Conservation (phyloP, 2,888 invertebrate genomes). For the Tachina lurida region DNA sequence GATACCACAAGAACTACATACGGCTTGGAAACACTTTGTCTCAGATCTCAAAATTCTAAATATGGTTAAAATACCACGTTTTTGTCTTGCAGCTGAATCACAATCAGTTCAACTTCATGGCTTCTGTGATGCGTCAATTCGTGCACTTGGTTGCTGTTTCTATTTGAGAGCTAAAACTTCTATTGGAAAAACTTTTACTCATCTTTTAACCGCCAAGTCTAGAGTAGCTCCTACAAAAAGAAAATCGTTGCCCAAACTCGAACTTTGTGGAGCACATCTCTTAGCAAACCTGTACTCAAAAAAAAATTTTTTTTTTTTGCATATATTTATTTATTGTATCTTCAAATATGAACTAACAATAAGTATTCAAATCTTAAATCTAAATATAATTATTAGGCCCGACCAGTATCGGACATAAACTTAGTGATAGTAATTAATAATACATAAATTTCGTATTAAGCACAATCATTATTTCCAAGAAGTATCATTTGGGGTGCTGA, state of each 20-base stretch:
- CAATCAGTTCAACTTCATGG: constrained; percentile 52
- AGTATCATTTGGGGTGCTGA: too few relatives aligned
- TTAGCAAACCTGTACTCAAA: not conserved
- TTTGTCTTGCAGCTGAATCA: not conserved
- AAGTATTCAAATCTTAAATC: too few relatives aligned
- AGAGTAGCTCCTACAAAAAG: constrained; percentile 58
- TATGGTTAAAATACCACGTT: constrained; percentile 23
- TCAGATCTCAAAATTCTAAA: not conserved
- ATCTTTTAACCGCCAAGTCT: constrained; percentile 43
- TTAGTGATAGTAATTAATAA: too few relatives aligned
- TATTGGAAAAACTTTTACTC: not conserved
- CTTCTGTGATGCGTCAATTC: constrained; percentile 54
- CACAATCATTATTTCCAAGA: too few relatives aligned
- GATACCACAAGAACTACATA: constrained; percentile 18
- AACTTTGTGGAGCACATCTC: constrained; percentile 3
- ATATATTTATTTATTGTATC: too few relatives aligned
- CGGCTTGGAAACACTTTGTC: constrained; percentile 8
- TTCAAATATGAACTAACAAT: too few relatives aligned
- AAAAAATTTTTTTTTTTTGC: too few relatives aligned
- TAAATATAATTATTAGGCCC: too few relatives aligned
- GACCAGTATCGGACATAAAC: too few relatives aligned
- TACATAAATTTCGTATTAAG: too few relatives aligned
- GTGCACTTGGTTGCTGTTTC: constrained; percentile 56
- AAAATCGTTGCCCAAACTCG: constrained; percentile 63
- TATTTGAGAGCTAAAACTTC: constrained; percentile 17